These are phyloP conservation scores for Paradoxurus hermaphroditus DNA, from an alignment of 2,113 vertebrate species.

Conservation along the genomic window DNA sequence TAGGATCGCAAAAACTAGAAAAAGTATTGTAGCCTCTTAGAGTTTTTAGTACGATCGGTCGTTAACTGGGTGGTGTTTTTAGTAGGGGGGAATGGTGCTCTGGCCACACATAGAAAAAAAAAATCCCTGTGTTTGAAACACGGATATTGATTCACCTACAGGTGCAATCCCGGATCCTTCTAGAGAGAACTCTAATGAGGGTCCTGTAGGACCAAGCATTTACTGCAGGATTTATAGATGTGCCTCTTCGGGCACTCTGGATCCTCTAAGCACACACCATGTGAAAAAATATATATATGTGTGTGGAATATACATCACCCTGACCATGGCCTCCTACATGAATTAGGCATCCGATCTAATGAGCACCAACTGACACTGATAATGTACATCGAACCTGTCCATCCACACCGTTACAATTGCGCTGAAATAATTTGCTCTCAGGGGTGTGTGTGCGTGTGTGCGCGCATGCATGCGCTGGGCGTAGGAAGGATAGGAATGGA, in stretches of 20 bases:
- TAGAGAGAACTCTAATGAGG: background rate
- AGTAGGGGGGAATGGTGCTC: rapidly evolving
- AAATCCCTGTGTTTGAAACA: background rate
- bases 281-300: background rate
- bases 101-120: rapidly evolving
- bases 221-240: background rate
- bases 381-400: background rate
- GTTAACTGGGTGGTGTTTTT: background rate
- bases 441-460: background rate
- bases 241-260: background rate
- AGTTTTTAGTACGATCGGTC: background rate
- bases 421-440: background rate
- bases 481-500: rapidly evolving
- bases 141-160: rapidly evolving
- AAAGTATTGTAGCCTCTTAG: background rate
- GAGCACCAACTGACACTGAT: background rate
- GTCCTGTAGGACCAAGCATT: background rate
- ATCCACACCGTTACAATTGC: background rate
- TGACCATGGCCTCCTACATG: rapidly evolving
- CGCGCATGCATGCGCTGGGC: rapidly evolving
- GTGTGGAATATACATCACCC: background rate
- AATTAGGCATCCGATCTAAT: background rate
- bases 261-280: background rate
- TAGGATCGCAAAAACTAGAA: background rate
- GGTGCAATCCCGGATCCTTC: background rate